Base-by-base conservation (phyloP, 2,888 invertebrate species). In the Lypha dubia region DNA sequence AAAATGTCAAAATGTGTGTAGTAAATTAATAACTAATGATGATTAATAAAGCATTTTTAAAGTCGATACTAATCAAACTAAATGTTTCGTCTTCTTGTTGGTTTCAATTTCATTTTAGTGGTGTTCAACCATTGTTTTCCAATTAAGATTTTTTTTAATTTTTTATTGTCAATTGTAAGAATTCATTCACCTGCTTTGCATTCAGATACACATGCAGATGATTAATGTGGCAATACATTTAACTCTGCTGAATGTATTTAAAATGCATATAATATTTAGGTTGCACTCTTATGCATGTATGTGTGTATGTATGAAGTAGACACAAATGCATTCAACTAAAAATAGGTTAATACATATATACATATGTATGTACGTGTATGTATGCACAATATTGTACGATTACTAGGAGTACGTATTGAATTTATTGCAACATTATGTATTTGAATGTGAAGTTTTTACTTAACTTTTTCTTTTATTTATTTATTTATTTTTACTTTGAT, bases 221-320 rank as follows among this genome's bases (percentile, higher is more conserved):
- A 80, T 68, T 84, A 81, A 81, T 81, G 44, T 15, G 62, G 32
- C 62, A 49, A 13, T 28, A 49, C 56, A 53, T 53, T 53, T 28
- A 32, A 35, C 58, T 58, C 58, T 35, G n/a, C n/a, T n/a, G n/a
- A n/a, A n/a, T n/a, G 58, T 17, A 58, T 17, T 35, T 35, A 4
- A 58, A 58, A 58, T 35, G 58, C 32, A 35, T 17, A n/a, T 58
- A 63, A 20, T 75, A 82, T 82, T 82, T 76, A 82, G 81, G 81
- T 76, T 82, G 56, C 75, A n/a, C n/a, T n/a, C n/a, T n/a, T n/a
- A n/a, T n/a, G n/a, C n/a, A n/a, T n/a, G n/a, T n/a, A n/a, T n/a
- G n/a, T n/a, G n/a, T n/a, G n/a, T n/a, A n/a, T n/a, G n/a, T n/a
- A 28, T 63, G 15, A 17, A 70, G 22, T 74, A 46, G 68, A 53